Evolutionary conservation across 2,113 vertebrate species (phyloP), one percentile per base, ranked within the genome.

Genomic region (Leucoraja erinaceus): DNA sequence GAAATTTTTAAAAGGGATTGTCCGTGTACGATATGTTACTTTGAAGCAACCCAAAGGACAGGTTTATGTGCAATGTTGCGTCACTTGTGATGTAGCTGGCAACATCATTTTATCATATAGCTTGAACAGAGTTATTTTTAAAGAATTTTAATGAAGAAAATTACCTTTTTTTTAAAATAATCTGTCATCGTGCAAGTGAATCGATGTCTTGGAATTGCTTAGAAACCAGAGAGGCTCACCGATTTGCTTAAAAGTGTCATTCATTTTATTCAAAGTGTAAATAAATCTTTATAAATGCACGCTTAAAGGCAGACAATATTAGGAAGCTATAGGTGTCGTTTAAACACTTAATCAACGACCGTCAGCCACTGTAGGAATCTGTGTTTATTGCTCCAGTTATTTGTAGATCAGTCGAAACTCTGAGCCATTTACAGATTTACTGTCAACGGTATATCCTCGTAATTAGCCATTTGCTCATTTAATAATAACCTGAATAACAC

Each of bases 211-310:
- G 54, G 47, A 84, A 84, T 84, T 54, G 20, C 7, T 22, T 47
- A 91, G 16, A 91, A 11, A 91, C 20, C 47, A 33, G 14, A 72
- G 22, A 72, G 38, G n/a, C 59, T 63, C 31, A 72, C 33, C 11
- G 9, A 54, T 25, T 47, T 47, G 68, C 28, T n/a, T n/a, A n/a
- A 63, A 61, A 59, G 16, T 90, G 66, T 22, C 88, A 61, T 91
- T 91, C 18, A 31, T 74, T 91, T 91, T 91, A 91, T 91, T 72
- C 66, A 54, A 91, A 91, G 3, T 72, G 22, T 28, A 91, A 47
- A 68, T 72, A 91, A 33, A 25, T 47, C 90, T 91, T 91, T 72
- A 5, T 88, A 88, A 88, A 31, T 28, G 56, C 56, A 31, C 14
- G 28, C 28, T 88, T 63, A 63, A 63, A 61, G 14, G 63, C 61